Evolutionary conservation across 1,140 invertebrate species (phyloP).

Genomic region (Tetranychus urticae): DNA sequence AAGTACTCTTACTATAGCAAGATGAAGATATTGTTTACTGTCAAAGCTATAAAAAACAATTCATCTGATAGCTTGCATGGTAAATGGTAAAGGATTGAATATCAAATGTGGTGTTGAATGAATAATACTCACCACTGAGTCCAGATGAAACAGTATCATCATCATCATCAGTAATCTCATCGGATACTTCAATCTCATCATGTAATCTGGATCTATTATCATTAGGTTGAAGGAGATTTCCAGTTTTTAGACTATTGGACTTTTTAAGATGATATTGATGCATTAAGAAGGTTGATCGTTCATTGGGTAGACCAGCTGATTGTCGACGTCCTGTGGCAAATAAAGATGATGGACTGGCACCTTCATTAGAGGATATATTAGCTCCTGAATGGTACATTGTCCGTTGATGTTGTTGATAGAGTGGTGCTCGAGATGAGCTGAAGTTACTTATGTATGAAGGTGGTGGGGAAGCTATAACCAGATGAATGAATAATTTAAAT

Average conservation of each 20-base stretch:
- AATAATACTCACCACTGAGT: background rate
- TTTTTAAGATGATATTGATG: constrained; percentile 19
- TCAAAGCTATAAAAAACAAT: too few species aligned
- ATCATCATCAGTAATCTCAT: constrained; percentile 2
- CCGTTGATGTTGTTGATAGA: constrained; percentile 1
- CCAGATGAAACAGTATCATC: constrained; percentile 14
- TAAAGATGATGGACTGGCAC: constrained; percentile 6
- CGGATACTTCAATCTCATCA: constrained; percentile 11
- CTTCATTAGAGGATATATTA: background rate
- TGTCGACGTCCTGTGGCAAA: constrained; percentile 12
- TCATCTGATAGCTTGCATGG: too few species aligned
- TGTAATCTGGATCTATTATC: constrained; percentile 8
- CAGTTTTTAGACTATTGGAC: constrained; percentile 20
- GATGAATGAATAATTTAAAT: background rate
- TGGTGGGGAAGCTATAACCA: constrained; percentile 11
- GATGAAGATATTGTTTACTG: too few species aligned
- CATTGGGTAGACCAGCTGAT: constrained; percentile 5
- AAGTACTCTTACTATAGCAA: too few species aligned
- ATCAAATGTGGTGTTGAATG: too few species aligned
- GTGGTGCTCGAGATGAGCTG: constrained; percentile 8
- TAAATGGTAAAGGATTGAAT: too few species aligned
- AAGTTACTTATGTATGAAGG: constrained; percentile 12
- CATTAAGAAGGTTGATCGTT: background rate
- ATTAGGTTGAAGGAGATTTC: constrained; percentile 1
- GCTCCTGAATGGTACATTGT: background rate